Evolutionary conservation across 2,113 vertebrate genomes (phyloP).

Genomic region (Arothron firmamentum): DNA sequence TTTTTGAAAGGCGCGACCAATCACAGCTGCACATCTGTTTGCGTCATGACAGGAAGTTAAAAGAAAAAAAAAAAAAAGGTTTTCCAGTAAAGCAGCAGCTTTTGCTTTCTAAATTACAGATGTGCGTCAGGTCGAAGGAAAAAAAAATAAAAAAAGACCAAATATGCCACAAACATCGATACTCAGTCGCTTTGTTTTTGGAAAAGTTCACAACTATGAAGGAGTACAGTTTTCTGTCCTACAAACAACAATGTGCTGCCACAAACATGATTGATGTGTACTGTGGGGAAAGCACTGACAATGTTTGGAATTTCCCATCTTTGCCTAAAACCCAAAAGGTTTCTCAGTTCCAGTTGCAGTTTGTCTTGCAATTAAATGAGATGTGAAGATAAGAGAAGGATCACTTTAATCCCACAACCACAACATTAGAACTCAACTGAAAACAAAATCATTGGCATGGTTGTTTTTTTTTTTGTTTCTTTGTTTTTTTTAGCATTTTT

Average conservation of each 20-base stretch:
- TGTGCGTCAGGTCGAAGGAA: neutral
- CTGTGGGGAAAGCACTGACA: conserved; percentile 37
- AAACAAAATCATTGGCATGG: too few relatives aligned
- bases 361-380: too few relatives aligned
- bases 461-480: too few relatives aligned
- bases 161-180: neutral
- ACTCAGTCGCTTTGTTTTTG: neutral
- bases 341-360: too few relatives aligned
- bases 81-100: neutral
- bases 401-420: too few relatives aligned
- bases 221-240: neutral
- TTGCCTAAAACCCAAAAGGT: too few relatives aligned
- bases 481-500: too few relatives aligned
- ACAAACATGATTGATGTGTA: neutral
- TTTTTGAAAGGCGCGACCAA: conserved; percentile 48
- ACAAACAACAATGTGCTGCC: conserved; percentile 26
- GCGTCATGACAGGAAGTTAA: conserved; percentile 57
- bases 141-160: too few relatives aligned
- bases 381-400: too few relatives aligned
- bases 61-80: neutral
- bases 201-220: neutral
- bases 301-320: conserved; percentile 33
- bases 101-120: conserved; percentile 3
- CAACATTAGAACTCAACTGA: too few relatives aligned
- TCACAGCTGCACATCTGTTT: conserved; percentile 16